Evolutionary conservation across 1,140 invertebrate genomes (phyloP).

Genomic region (Leptopilina clavipes): DNA sequence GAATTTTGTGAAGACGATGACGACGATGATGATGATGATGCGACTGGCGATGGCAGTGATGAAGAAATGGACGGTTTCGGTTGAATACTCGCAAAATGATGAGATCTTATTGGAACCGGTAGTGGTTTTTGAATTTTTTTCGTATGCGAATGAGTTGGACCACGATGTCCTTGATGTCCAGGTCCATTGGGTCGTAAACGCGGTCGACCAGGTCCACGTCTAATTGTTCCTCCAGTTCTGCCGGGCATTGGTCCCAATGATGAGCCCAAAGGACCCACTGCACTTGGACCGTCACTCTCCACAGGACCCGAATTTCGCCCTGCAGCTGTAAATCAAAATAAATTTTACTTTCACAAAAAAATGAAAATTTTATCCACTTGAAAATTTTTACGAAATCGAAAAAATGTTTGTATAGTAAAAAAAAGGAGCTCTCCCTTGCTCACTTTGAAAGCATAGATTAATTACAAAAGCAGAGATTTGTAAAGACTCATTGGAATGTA

Average conservation of each 20-base stretch:
- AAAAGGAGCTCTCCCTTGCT: not conserved
- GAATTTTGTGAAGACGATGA: slow-evolving; percentile 57
- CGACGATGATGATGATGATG: slow-evolving; percentile 47
- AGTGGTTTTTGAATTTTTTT: slow-evolving; percentile 68
- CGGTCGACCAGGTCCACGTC: slow-evolving; percentile 85
- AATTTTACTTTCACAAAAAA: not conserved
- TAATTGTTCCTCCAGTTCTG: slow-evolving; percentile 68
- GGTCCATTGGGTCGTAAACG: slow-evolving; percentile 80
- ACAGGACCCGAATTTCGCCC: slow-evolving; percentile 51
- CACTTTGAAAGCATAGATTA: slow-evolving; percentile 41
- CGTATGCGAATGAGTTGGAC: slow-evolving; percentile 67
- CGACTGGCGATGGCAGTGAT: slow-evolving; percentile 37
- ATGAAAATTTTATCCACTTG: too few relatives aligned
- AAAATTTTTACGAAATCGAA: too few relatives aligned
- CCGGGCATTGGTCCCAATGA: slow-evolving; percentile 41
- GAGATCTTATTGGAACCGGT: slow-evolving; percentile 69
- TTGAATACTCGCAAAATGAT: slow-evolving; percentile 56
- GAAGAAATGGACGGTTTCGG: slow-evolving; percentile 52
- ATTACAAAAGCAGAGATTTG: slow-evolving; percentile 47
- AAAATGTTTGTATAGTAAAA: too few relatives aligned
- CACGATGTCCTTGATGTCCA: slow-evolving; percentile 77
- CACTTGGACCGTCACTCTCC: slow-evolving; percentile 66
- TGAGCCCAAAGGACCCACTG: slow-evolving; percentile 56
- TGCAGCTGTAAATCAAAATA: slow-evolving; percentile 51
- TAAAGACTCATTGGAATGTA: slow-evolving; percentile 44